phyloP scores from a whole-genome alignment of 2,888 invertebrate species.

The Rhagonycha lutea region DNA sequence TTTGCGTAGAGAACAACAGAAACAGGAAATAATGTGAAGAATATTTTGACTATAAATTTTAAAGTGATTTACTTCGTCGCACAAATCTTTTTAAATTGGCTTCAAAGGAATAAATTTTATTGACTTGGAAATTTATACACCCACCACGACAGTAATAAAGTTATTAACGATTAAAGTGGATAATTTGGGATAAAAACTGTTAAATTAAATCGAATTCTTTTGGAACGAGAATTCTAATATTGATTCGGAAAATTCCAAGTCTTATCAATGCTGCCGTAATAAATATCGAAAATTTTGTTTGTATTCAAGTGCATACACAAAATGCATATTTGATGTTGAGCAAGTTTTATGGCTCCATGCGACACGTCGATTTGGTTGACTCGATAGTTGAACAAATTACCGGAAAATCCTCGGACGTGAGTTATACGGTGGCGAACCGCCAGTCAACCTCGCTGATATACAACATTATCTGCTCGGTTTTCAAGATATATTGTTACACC shows the following conservation, averaged over 20 bases:
- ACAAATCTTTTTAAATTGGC: slow-evolving; percentile 4
- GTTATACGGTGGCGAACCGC: slow-evolving; percentile 41
- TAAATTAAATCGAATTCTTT: neutral
- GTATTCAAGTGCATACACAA: neutral
- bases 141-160: neutral
- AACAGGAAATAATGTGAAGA: neutral
- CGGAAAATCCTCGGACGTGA: slow-evolving; percentile 44
- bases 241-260: neutral
- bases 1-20: neutral
- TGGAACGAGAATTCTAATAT: neutral
- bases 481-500: slow-evolving; percentile 12
- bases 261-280: neutral
- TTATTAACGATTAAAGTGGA: neutral
- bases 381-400: slow-evolving; percentile 44
- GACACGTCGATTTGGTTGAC: slow-evolving; percentile 41
- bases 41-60: neutral
- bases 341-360: slow-evolving; percentile 37
- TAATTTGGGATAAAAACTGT: neutral
- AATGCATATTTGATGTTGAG: neutral
- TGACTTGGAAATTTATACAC: neutral
- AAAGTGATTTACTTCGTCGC: neutral
- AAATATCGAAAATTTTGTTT: neutral
- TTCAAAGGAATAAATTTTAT: neutral
- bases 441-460: slow-evolving; percentile 32
- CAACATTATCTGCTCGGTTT: slow-evolving; percentile 19